phyloP scores from a whole-genome alignment of 2,888 invertebrate species.

The Leucophora obtusa region DNA sequence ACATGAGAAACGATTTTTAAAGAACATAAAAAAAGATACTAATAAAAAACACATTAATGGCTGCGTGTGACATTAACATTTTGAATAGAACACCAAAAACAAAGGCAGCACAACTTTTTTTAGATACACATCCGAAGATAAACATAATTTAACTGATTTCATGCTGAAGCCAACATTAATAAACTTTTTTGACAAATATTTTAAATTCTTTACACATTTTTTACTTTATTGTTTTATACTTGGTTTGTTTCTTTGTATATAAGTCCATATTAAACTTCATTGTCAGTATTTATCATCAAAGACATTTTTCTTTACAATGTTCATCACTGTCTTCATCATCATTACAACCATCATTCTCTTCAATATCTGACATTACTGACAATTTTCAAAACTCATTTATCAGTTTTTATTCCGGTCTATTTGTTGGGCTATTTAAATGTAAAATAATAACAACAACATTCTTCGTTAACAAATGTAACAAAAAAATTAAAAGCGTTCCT shows the following conservation, averaged over 20 bases:
- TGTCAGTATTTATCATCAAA: background rate
- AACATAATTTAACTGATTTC: conserved; percentile 16
- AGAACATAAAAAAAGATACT: no score
- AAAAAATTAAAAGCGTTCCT: background rate
- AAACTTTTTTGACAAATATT: conserved; percentile 18
- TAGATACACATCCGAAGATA: background rate
- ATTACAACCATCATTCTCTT: background rate
- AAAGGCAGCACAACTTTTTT: background rate
- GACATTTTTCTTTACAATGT: background rate
- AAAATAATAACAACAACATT: conserved; percentile 3
- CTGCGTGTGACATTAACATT: background rate
- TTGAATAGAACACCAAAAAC: background rate
- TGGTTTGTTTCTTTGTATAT: background rate
- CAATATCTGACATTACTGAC: conserved; percentile 25
- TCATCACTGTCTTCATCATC: background rate
- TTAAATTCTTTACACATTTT: conserved; percentile 7
- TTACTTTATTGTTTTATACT: conserved; percentile 2
- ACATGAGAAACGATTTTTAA: no score
- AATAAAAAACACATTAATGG: background rate
- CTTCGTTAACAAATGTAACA: conserved; percentile 5
- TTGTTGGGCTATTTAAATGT: conserved; percentile 9
- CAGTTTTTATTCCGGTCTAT: conserved; percentile 37
- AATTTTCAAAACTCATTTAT: conserved; percentile 34
- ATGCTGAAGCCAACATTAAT: background rate
- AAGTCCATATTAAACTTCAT: conserved; percentile 9